phyloP scores from a whole-genome alignment of 2,888 invertebrate genomes.

The Graphium colonna region DNA sequence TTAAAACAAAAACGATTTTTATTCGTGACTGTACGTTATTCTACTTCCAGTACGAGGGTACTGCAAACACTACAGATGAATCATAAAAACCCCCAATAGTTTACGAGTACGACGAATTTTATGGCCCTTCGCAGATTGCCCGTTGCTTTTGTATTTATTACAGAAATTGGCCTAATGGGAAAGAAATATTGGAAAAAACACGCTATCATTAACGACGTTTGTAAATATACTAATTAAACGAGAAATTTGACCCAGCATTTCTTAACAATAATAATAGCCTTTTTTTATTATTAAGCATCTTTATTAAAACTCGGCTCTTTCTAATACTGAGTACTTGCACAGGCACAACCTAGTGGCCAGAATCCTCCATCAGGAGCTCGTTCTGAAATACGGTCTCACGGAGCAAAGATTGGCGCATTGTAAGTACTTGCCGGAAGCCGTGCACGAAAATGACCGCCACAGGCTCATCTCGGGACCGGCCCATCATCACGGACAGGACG shows the following conservation, averaged over 20 bases:
- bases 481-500: too few relatives aligned
- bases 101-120: constrained; percentile 68
- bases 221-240: neutral
- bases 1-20: constrained; percentile 27
- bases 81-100: constrained; percentile 75
- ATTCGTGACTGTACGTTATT: constrained; percentile 44
- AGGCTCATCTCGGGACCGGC: too few relatives aligned
- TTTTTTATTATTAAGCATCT: neutral
- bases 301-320: neutral
- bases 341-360: too few relatives aligned
- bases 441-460: too few relatives aligned
- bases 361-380: too few relatives aligned
- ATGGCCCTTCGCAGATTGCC: constrained; percentile 42
- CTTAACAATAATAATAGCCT: neutral
- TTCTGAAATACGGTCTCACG: too few relatives aligned
- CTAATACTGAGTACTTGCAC: too few relatives aligned
- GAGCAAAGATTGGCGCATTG: too few relatives aligned
- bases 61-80: constrained; percentile 68
- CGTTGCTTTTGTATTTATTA: constrained; percentile 32
- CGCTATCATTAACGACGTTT: constrained; percentile 11
- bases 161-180: constrained; percentile 5
- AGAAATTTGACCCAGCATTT: neutral
- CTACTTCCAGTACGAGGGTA: constrained; percentile 42
- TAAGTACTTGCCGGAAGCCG: too few relatives aligned
- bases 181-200: neutral